phyloP scores from a whole-genome alignment of 2,797 vertebrate species.

The Pangasius mekongensis region DNA sequence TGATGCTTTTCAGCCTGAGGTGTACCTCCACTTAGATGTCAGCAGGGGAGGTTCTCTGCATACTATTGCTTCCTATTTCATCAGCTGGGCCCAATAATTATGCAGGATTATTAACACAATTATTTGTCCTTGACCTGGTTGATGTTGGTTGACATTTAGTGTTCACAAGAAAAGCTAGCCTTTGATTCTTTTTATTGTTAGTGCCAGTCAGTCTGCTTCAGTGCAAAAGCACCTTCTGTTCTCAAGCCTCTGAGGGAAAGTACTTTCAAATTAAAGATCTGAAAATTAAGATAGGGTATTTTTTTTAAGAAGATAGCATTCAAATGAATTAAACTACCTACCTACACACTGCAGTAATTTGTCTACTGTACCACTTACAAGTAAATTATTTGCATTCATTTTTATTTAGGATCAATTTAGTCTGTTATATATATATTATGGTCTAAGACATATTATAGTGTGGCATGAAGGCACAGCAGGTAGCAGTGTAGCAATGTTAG shows the following conservation, averaged over 20 bases:
- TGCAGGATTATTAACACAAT: conserved; percentile 76
- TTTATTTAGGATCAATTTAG: not conserved
- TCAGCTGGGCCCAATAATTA: conserved; percentile 75
- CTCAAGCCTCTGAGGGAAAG: conserved; percentile 38
- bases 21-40: conserved; percentile 28
- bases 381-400: not conserved
- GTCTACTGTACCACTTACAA: not conserved
- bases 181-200: conserved; percentile 59
- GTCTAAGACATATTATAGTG: not conserved
- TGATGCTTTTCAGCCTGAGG: conserved; percentile 6
- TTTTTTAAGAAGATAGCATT: not conserved
- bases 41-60: conserved; percentile 56
- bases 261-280: not conserved
- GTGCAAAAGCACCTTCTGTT: conserved; percentile 78
- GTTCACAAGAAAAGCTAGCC: conserved; percentile 69
- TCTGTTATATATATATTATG: not conserved
- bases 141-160: conserved; percentile 76
- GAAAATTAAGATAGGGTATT: not conserved
- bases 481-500: not conserved
- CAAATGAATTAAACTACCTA: not conserved
- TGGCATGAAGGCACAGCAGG: not conserved
- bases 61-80: conserved; percentile 76
- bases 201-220: conserved; percentile 45
- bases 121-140: conserved; percentile 78
- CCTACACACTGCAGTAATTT: not conserved